Percentiles rank a stretch among this genome's conserved stretches.
Evolutionary conservation across 2,797 vertebrate genomes (phyloP).

Genomic region (Eulemur albifrons): DNA sequence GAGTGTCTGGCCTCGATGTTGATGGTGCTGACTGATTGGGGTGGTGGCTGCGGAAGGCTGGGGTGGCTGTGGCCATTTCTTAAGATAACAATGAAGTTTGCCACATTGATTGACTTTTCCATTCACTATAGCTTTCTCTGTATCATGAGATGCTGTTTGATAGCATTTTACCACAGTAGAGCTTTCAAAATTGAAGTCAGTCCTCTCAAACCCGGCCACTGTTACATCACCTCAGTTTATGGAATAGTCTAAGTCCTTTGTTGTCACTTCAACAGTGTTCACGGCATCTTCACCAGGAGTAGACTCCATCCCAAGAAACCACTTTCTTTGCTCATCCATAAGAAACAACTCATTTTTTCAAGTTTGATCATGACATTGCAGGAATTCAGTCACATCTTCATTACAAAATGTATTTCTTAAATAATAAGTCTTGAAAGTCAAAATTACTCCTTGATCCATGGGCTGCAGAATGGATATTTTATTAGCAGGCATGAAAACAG

Average conservation of each 20-base stretch:
- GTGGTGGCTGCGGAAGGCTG: not conserved
- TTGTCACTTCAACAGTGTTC: not conserved
- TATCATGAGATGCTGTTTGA: not conserved
- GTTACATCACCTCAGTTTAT: not conserved
- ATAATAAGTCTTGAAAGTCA: not conserved
- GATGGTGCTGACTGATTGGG: not conserved
- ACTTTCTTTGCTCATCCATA: not conserved
- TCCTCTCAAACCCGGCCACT: not conserved
- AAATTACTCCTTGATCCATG: not conserved
- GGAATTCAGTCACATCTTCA: not conserved
- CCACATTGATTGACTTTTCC: not conserved
- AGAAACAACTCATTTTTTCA: not conserved
- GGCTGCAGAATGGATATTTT: not conserved
- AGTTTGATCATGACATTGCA: not conserved
- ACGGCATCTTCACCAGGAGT: not conserved
- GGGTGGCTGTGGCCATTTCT: not conserved
- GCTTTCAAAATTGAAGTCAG: not conserved
- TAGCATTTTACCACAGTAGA: not conserved
- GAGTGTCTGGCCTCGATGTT: not conserved
- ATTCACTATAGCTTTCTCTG: not conserved
- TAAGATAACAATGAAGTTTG: not conserved
- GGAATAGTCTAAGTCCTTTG: not conserved
- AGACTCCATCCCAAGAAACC: not conserved
- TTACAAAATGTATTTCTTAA: not conserved
- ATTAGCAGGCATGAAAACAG: not conserved